A percentile compares a stretch with the other conserved stretches of the same genome.
These are phyloP conservation scores for Tangachromis dhanisi DNA, from an alignment of 2,113 vertebrate species.

Conservation along the genomic window DNA sequence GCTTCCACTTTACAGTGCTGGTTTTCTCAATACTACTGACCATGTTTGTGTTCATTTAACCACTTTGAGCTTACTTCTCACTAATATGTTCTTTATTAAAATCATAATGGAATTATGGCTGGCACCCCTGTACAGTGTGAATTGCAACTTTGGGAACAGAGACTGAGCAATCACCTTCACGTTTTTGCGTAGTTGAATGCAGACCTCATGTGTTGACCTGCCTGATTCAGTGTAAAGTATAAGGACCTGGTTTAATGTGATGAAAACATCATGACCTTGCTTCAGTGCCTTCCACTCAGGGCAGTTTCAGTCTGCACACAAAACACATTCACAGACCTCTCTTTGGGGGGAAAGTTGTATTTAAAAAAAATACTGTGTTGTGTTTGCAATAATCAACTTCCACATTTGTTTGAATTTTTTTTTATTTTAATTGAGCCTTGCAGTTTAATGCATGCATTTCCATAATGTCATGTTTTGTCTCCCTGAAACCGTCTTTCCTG, in stretches of 20 bases:
- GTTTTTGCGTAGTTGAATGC: slow-evolving; percentile 17
- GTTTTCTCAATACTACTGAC: slow-evolving; percentile 46
- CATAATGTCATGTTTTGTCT: background rate
- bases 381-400: slow-evolving; percentile 22
- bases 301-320: slow-evolving; percentile 38
- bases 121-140: slow-evolving; percentile 26
- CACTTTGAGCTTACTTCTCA: slow-evolving; percentile 25
- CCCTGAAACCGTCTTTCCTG: background rate
- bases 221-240: slow-evolving; percentile 18
- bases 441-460: background rate
- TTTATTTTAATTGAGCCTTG: background rate
- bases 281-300: slow-evolving; percentile 64
- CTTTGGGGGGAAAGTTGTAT: background rate
- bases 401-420: background rate
- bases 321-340: slow-evolving; percentile 28
- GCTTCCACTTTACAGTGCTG: slow-evolving; percentile 37
- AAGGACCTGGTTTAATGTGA: slow-evolving; percentile 52
- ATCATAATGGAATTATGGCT: slow-evolving; percentile 25
- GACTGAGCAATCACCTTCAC: background rate
- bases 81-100: slow-evolving; percentile 37
- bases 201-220: slow-evolving; percentile 24
- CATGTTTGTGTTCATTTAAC: slow-evolving; percentile 27
- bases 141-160: slow-evolving; percentile 19
- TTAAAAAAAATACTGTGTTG: background rate
- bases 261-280: slow-evolving; percentile 24